phyloP scores from a whole-genome alignment of 1,140 invertebrate species.

The Drosophila athabasca region DNA sequence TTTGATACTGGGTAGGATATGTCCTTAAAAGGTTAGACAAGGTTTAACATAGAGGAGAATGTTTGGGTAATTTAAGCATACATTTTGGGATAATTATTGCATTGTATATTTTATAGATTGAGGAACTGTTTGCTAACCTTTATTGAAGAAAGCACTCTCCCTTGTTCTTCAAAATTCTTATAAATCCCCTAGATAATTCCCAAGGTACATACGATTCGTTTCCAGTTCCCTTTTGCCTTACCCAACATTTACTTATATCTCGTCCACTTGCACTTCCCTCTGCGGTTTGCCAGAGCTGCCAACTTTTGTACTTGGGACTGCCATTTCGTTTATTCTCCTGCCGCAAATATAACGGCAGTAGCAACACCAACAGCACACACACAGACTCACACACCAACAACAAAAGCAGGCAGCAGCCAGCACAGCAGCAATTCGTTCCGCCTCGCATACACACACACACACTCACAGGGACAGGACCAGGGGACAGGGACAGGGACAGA shows the following conservation, averaged over 20 bases:
- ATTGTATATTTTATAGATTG: too few species aligned
- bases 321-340: slow-evolving; percentile 70
- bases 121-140: too few species aligned
- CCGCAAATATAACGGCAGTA: slow-evolving; percentile 51
- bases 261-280: slow-evolving; percentile 2
- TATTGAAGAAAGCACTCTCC: too few species aligned
- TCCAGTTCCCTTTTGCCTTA: background rate
- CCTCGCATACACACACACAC: slow-evolving; percentile 49
- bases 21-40: background rate
- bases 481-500: slow-evolving; percentile 26
- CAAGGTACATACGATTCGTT: slow-evolving; percentile 8
- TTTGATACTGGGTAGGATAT: slow-evolving; percentile 22
- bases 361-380: slow-evolving; percentile 13
- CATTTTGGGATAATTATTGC: background rate
- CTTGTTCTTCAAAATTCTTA: too few species aligned
- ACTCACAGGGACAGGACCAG: slow-evolving; percentile 1
- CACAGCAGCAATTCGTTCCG: slow-evolving; percentile 65
- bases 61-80: background rate
- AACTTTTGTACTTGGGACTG: slow-evolving; percentile 68
- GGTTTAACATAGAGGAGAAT: slow-evolving; percentile 5
- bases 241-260: slow-evolving; percentile 20
- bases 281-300: slow-evolving; percentile 35
- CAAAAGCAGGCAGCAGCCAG: slow-evolving; percentile 25
- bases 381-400: slow-evolving; percentile 17
- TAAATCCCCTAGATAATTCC: background rate